Conservation (phyloP, 2,797 vertebrate species). For the Sebastes aleutianus region DNA sequence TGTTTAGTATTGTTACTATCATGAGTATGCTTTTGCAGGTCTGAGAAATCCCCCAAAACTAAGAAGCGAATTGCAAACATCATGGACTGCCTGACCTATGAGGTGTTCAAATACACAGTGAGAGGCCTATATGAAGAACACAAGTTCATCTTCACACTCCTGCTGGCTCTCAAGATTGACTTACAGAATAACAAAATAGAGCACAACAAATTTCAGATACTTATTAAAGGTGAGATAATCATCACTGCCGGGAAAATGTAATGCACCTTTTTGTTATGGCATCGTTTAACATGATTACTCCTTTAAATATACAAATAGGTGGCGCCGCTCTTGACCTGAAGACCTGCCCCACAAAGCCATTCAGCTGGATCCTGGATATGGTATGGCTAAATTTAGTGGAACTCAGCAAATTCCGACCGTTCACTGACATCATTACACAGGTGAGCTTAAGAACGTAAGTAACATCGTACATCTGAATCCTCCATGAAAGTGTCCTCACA, state of each 20-base stretch:
- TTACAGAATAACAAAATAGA: slow-evolving; percentile 81
- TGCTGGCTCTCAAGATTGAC: slow-evolving; percentile 88
- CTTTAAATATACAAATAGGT: slow-evolving; percentile 65
- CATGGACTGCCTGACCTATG: slow-evolving; percentile 83
- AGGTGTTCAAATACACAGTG: slow-evolving; percentile 83
- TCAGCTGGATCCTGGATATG: slow-evolving; percentile 86
- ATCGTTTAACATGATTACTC: not conserved
- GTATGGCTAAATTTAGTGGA: slow-evolving; percentile 88
- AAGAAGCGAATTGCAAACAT: slow-evolving; percentile 85
- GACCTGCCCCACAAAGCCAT: slow-evolving; percentile 84
- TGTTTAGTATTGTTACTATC: not conserved
- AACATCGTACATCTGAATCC: not conserved
- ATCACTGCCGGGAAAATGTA: not conserved
- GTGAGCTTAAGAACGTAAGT: slow-evolving; percentile 50
- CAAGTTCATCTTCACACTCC: slow-evolving; percentile 87
- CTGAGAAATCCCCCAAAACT: slow-evolving; percentile 82
- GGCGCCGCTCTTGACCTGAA: slow-evolving; percentile 87
- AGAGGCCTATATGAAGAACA: slow-evolving; percentile 87
- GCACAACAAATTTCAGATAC: slow-evolving; percentile 81
- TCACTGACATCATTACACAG: slow-evolving; percentile 83
- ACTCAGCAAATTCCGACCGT: slow-evolving; percentile 83
- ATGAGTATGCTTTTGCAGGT: slow-evolving; percentile 65
- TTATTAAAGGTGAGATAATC: slow-evolving; percentile 82
- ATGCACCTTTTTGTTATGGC: not conserved
- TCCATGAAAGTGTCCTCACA: not conserved